A percentile compares a stretch with the other conserved stretches of the same genome.
Conservation (phyloP, 1,140 invertebrate species). For the Drosophila persimilis region DNA sequence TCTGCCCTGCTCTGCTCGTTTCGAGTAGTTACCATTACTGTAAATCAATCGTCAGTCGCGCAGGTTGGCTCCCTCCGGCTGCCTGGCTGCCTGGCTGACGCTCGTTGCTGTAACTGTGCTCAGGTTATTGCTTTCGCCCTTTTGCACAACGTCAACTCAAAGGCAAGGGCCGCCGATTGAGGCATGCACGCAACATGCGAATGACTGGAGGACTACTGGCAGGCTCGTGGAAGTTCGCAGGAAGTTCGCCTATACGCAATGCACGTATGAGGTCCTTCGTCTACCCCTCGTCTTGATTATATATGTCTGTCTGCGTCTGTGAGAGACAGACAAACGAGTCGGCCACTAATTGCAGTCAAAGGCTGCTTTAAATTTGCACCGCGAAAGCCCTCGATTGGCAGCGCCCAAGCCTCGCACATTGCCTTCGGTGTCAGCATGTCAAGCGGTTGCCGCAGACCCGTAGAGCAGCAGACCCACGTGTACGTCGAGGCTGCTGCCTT, state of each 20-base stretch:
- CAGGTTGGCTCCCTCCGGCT: constrained; percentile 17
- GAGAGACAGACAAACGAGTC: constrained; percentile 56
- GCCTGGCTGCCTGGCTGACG: constrained; percentile 1
- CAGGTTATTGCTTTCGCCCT: constrained; percentile 41
- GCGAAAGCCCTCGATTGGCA: constrained; percentile 49
- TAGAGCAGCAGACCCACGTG: not conserved
- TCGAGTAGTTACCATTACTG: constrained; percentile 71
- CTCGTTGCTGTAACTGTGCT: constrained; percentile 26
- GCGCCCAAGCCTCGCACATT: not conserved
- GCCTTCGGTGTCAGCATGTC: constrained; percentile 47
- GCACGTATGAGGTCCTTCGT: constrained; percentile 57
- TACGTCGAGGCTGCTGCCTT: constrained; percentile 14
- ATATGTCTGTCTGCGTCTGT: not conserved
- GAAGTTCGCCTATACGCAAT: constrained; percentile 20
- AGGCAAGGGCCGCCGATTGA: constrained; percentile 37
- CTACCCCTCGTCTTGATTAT: not conserved
- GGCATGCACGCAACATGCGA: constrained; percentile 66
- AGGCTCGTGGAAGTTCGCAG: constrained; percentile 1
- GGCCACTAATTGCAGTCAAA: constrained; percentile 81
- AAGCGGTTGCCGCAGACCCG: constrained; percentile 2
- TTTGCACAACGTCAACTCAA: constrained; percentile 49
- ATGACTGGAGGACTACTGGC: constrained; percentile 6
- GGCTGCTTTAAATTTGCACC: constrained; percentile 68
- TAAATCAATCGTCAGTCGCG: constrained; percentile 66
- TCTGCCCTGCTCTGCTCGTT: constrained; percentile 4